Base-by-base conservation (phyloP, 2,797 vertebrate genomes). In the Cyclopterus lumpus region DNA sequence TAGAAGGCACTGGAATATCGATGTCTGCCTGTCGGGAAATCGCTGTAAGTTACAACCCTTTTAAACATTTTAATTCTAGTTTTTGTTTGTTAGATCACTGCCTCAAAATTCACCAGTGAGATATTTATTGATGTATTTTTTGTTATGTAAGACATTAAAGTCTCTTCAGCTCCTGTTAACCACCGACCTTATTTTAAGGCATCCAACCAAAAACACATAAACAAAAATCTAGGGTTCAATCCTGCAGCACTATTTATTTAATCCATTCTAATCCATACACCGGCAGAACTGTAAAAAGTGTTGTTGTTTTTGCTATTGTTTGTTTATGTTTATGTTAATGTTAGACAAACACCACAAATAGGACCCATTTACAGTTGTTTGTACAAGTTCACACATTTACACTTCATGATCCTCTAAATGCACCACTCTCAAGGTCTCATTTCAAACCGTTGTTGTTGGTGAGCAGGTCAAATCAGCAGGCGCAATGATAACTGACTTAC, bases 21-120 rank as follows among this genome's bases (percentile, higher is more conserved):
- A 99, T 99, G 98, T 99, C 98, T 9, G 98, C 98, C 80, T 99
- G 98, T 95, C 97, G 98, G 95, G 98, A 99, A 94, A 99, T 99
- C 85, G 98, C 98, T 93, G 98, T 99, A 95, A 99, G 98, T 98
- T 66, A 26, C 77, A 5, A 72, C 54, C 46, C 28, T 48, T 67
- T 28, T 54, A 2, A 2, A 28, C 28, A 28, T 48, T 53, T 70
- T 55, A 1, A 53, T 4, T 44, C 20, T 10, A 24, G 7, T 67
- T n/a, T 63, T 82, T 82, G 8, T 26, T 57, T 68, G 64, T 53
- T 2, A 3, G 20, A 26, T 26, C 12, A 42, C 36, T 36, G 36
- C 36, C 26, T 44, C 11, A 16, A 44, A 44, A 44, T 16, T 44
- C 5, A 16, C 1, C 1, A 16, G 5, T 16, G 42, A 44, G 38